Base-by-base conservation (phyloP, 2,888 invertebrate species). In the Caenorhabditis japonica region DNA sequence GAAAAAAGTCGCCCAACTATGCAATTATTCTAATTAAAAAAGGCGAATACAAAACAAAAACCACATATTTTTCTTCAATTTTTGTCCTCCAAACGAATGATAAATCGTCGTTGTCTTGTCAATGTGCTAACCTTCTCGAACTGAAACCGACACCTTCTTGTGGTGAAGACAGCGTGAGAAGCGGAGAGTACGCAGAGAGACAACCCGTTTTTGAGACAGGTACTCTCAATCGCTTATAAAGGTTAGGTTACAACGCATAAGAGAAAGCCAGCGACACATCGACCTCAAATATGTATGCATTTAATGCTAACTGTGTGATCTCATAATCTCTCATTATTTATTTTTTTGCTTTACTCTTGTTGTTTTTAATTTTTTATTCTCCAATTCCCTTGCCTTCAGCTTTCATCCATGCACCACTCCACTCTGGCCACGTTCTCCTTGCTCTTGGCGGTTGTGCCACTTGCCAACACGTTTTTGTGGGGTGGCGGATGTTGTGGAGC, bases 201-300 rank as follows among this genome's bases (percentile, higher is more conserved):
- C 52, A 64, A 64, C 62, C 62, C 62, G 62, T 64, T 64, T 64
- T 27, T 36, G 30, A 47, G 59, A 23, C 59, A 52, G 52, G 52
- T 61, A 61, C 61, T 53, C 36, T 4, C 62, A 47, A 55, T 27
- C 53, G 53, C 27, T 62, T 64, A 64, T 55, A 64, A 64, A 64
- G 62, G 62, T 64, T 64, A 64, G 62, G 62, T 64, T 64, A 64
- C 62, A 64, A 64, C 62, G 55, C 47, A 46, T 10, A 33, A 13
- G 39, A 17, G 46, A 53, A 30, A 30, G 30, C 30, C 30, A 30
- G 30, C 10, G 30, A 10, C 30, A 30, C 10, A 5, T 30, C 10
- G 30, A 30, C 10, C 30, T n/a, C n/a, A n/a, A n/a, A n/a, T n/a
- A n/a, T n/a, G n/a, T n/a, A n/a, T n/a, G n/a, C n/a, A n/a, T n/a